phyloP scores from a whole-genome alignment of 2,888 invertebrate species.

The Drosophila trichaetosa region DNA sequence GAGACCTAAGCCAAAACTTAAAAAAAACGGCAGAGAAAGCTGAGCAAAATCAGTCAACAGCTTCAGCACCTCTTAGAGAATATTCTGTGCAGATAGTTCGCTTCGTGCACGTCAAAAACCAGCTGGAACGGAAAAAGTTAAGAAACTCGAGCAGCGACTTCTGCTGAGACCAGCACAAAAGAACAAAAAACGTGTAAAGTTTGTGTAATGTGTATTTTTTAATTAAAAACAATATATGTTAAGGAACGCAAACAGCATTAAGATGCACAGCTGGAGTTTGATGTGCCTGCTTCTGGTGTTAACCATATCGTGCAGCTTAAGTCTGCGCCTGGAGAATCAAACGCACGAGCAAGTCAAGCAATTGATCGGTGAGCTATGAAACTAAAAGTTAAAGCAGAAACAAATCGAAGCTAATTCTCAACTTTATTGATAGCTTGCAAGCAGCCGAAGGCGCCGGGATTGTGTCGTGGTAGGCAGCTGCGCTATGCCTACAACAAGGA shows the following conservation, averaged over 20 bases:
- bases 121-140: slow-evolving; percentile 9
- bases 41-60: slow-evolving; percentile 56
- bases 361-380: slow-evolving; percentile 47
- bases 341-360: slow-evolving; percentile 48
- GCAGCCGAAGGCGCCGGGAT: slow-evolving; percentile 72
- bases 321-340: slow-evolving; percentile 58
- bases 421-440: slow-evolving; percentile 62
- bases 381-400: not conserved
- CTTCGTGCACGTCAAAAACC: slow-evolving; percentile 27
- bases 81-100: slow-evolving; percentile 44
- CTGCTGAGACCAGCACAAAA: not conserved
- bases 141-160: not conserved
- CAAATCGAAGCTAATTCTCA: not conserved
- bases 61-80: slow-evolving; percentile 30
- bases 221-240: not conserved
- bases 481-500: slow-evolving; percentile 79
- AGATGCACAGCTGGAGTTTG: slow-evolving; percentile 21
- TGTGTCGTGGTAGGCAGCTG: slow-evolving; percentile 73
- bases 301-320: not conserved
- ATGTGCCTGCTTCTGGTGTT: slow-evolving; percentile 40
- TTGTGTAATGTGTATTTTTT: slow-evolving; percentile 19
- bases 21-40: slow-evolving; percentile 60
- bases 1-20: slow-evolving; percentile 25
- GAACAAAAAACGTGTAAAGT: not conserved
- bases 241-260: not conserved